phyloP scores from a whole-genome alignment of 1,140 invertebrate genomes.

The Neodiprion pinetum region DNA sequence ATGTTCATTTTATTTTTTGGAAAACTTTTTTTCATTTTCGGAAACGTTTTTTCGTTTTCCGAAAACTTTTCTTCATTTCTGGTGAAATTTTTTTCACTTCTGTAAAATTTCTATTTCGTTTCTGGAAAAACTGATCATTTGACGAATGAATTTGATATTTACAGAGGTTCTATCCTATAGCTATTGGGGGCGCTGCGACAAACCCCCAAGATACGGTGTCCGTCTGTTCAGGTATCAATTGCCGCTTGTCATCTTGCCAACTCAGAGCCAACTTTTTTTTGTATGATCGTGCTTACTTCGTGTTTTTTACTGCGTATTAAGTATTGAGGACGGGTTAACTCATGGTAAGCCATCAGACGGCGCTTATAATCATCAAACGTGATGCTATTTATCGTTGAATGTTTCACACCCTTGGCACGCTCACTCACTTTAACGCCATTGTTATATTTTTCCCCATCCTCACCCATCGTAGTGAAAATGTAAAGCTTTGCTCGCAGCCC shows the following conservation, averaged over 20 bases:
- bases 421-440: too few relatives aligned
- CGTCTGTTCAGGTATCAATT: background rate
- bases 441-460: constrained; percentile 20
- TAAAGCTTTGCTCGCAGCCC: too few relatives aligned
- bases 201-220: constrained; percentile 21
- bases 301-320: background rate
- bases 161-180: too few relatives aligned
- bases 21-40: too few relatives aligned
- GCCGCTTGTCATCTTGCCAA: constrained; percentile 20
- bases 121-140: too few relatives aligned
- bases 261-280: constrained; percentile 10
- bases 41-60: too few relatives aligned
- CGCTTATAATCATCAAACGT: constrained; percentile 15
- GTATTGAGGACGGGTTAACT: background rate
- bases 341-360: background rate
- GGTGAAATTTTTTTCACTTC: too few relatives aligned
- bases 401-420: background rate
- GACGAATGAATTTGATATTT: too few relatives aligned
- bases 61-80: too few relatives aligned
- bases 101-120: too few relatives aligned
- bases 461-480: constrained; percentile 24
- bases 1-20: too few relatives aligned
- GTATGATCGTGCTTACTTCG: background rate
- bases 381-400: constrained; percentile 20
- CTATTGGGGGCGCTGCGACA: background rate